Conservation (phyloP, 2,888 invertebrate species). For the Andrena bucephala region DNA sequence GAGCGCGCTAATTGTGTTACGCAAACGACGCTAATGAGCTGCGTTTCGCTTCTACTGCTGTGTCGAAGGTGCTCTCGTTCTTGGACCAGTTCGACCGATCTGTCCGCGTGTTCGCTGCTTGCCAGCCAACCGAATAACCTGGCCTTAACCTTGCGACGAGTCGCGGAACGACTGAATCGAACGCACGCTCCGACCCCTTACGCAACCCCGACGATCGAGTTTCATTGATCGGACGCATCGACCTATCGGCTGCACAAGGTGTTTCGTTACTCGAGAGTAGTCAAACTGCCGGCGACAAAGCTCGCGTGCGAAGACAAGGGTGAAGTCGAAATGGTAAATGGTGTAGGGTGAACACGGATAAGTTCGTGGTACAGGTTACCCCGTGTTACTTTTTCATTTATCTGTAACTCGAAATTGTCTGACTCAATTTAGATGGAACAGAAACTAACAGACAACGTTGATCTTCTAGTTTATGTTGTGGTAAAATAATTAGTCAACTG, state of each 20-base stretch:
- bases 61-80: slow-evolving; percentile 42
- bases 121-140: slow-evolving; percentile 64
- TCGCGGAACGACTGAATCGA: slow-evolving; percentile 31
- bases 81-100: slow-evolving; percentile 51
- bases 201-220: slow-evolving; percentile 13
- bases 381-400: too few species aligned
- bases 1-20: slow-evolving; percentile 55
- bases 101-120: slow-evolving; percentile 36
- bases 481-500: too few species aligned
- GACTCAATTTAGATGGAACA: too few species aligned
- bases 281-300: too few species aligned
- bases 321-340: too few species aligned
- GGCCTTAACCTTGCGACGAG: slow-evolving; percentile 65
- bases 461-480: too few species aligned
- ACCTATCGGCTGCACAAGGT: neutral
- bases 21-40: slow-evolving; percentile 50
- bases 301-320: too few species aligned
- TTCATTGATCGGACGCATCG: neutral
- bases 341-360: too few species aligned
- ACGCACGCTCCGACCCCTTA: neutral
- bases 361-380: too few species aligned
- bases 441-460: too few species aligned
- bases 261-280: neutral
- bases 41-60: slow-evolving; percentile 16
- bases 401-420: too few species aligned